These are phyloP conservation scores for Myathropa florea DNA, from an alignment of 2,888 invertebrate genomes.

Conservation along the genomic window DNA sequence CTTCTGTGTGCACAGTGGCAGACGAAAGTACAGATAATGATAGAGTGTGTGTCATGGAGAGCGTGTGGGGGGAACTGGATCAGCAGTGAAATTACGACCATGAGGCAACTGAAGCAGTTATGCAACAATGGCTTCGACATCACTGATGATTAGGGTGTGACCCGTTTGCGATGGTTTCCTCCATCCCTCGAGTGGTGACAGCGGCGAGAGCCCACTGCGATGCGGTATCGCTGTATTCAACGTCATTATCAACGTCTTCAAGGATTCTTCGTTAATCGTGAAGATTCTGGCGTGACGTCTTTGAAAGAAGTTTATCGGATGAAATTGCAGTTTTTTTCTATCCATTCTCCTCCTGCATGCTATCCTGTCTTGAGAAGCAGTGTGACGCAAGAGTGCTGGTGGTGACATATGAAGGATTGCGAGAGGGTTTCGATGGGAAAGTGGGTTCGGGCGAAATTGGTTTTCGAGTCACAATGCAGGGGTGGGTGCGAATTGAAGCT, in stretches of 20 bases:
- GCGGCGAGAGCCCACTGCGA: neutral
- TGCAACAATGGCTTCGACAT: conserved; percentile 59
- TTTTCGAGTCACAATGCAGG: conserved; percentile 15
- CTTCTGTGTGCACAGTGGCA: conserved; percentile 28
- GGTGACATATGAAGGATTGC: conserved; percentile 26
- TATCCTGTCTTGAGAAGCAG: conserved; percentile 39
- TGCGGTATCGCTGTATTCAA: conserved; percentile 25
- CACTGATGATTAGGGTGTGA: conserved; percentile 47
- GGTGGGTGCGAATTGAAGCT: neutral
- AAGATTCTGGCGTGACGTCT: conserved; percentile 26
- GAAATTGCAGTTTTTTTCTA: neutral
- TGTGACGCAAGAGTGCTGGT: conserved; percentile 29
- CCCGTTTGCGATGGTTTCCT: neutral
- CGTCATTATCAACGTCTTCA: conserved; percentile 8
- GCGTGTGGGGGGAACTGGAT: conserved; percentile 22
- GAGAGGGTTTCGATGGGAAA: neutral
- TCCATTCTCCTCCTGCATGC: conserved; percentile 2
- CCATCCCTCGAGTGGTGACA: neutral
- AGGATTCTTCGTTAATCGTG: conserved; percentile 29
- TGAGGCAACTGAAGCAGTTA: conserved; percentile 58
- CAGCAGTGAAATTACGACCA: conserved; percentile 55
- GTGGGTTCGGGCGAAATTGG: conserved; percentile 56
- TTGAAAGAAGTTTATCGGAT: neutral
- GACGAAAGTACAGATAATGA: conserved; percentile 31
- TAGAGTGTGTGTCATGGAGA: conserved; percentile 33